Evolutionary conservation across 2,888 invertebrate species (phyloP).

Genomic region (Agrochola lychnidis): DNA sequence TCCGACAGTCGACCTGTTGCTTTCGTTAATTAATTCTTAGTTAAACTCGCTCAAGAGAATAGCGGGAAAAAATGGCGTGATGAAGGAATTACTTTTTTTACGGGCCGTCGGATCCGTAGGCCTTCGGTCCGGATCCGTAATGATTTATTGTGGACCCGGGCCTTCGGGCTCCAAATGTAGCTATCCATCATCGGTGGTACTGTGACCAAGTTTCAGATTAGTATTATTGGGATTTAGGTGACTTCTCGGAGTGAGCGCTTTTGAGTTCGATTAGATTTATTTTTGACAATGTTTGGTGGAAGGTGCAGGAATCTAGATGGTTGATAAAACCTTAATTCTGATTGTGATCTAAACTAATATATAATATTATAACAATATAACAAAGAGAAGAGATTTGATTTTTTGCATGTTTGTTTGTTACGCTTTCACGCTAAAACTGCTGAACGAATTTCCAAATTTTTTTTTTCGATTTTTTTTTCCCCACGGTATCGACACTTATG

Average conservation of each 20-base stretch:
- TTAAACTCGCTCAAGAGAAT: conserved; percentile 64
- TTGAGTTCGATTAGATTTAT: no score
- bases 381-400: no score
- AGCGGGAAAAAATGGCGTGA: conserved; percentile 67
- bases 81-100: conserved; percentile 77
- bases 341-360: no score
- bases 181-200: conserved; percentile 79
- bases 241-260: background rate
- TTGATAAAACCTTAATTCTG: no score
- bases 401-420: no score
- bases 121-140: conserved; percentile 61
- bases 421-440: no score
- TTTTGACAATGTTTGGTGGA: no score
- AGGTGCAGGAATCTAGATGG: no score
- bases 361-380: no score
- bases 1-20: conserved; percentile 70
- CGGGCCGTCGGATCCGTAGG: conserved; percentile 66
- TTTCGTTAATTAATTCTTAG: conserved; percentile 71
- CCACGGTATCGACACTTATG: no score
- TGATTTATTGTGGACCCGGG: conserved; percentile 81
- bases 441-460: no score
- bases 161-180: conserved; percentile 72
- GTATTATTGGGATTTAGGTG: conserved; percentile 17
- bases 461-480: no score
- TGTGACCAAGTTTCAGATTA: conserved; percentile 62